Percentiles rank a stretch among this genome's conserved stretches.
Evolutionary conservation across 1,140 invertebrate species (phyloP).

Genomic region (Calosoma granatense): DNA sequence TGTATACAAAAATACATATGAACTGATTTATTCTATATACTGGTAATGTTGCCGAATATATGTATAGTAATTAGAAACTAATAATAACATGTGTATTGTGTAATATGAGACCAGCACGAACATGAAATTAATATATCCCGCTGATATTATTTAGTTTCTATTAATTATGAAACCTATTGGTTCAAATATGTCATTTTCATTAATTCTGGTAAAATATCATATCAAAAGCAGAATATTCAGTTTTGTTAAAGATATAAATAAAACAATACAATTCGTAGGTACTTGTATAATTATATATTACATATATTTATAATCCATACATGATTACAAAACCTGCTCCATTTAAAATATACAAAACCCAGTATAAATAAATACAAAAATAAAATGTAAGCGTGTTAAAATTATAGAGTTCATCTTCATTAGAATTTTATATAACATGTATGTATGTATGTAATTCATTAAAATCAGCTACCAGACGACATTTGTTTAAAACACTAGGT

Average conservation of each 20-base stretch:
- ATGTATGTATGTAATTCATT: background rate
- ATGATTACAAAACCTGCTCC: background rate
- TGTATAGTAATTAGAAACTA: too few relatives aligned
- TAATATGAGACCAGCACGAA: too few relatives aligned
- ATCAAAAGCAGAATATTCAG: too few relatives aligned
- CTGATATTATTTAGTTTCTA: too few relatives aligned
- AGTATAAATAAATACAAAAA: background rate
- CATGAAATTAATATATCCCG: too few relatives aligned
- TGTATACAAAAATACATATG: too few relatives aligned
- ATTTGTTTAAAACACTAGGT: background rate
- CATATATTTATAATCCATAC: background rate
- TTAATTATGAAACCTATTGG: too few relatives aligned
- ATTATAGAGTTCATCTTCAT: background rate
- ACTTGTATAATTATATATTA: background rate
- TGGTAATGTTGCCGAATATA: too few relatives aligned
- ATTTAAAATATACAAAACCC: constrained; percentile 7
- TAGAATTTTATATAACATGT: background rate
- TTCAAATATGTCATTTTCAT: too few relatives aligned
- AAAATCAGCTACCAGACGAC: background rate
- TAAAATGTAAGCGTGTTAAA: background rate
- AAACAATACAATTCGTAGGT: background rate
- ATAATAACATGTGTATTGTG: too few relatives aligned
- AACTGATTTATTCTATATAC: too few relatives aligned
- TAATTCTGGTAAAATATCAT: too few relatives aligned
- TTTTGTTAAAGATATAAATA: background rate